phyloP scores from a whole-genome alignment of 1,140 invertebrate genomes.

The Drosophila chauvacae region DNA sequence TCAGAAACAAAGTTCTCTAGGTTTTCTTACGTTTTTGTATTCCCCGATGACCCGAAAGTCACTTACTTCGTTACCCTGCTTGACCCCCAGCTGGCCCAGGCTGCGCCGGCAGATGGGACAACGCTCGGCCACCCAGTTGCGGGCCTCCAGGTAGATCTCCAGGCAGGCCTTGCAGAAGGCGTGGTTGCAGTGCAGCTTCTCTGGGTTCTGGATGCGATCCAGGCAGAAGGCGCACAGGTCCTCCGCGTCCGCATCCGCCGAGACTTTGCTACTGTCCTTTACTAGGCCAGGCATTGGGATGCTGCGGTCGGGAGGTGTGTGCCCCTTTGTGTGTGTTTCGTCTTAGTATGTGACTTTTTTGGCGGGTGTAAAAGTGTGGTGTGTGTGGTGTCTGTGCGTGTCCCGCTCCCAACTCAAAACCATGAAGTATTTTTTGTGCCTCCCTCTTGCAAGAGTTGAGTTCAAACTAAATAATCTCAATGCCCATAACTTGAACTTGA shows the following conservation, averaged over 20 bases:
- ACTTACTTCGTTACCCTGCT: not conserved
- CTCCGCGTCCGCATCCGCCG: not conserved
- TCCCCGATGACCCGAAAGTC: not conserved
- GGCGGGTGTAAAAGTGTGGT: constrained; percentile 20
- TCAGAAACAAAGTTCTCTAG: not conserved
- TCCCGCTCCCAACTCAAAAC: constrained; percentile 2
- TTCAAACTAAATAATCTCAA: constrained; percentile 22
- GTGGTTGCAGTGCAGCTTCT: constrained; percentile 50
- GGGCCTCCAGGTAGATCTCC: constrained; percentile 36
- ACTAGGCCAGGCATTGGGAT: not conserved
- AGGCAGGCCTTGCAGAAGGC: constrained; percentile 58
- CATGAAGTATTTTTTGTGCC: not conserved
- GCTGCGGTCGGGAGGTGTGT: not conserved
- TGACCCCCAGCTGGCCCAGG: not conserved
- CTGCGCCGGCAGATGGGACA: constrained; percentile 58
- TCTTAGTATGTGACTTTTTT: not conserved
- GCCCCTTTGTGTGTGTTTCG: not conserved
- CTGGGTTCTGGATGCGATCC: constrained; percentile 36
- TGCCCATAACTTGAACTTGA: constrained; percentile 4
- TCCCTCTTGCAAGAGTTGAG: not conserved
- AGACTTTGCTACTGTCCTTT: not conserved
- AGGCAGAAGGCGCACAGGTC: constrained; percentile 63
- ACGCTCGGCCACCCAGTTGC: constrained; percentile 48
- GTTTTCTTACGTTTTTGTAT: not conserved
- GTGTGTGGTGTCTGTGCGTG: constrained; percentile 1